Evolutionary conservation across 2,888 invertebrate species (phyloP), one percentile per base, ranked within the genome.

Genomic region (Copidosoma aretas): DNA sequence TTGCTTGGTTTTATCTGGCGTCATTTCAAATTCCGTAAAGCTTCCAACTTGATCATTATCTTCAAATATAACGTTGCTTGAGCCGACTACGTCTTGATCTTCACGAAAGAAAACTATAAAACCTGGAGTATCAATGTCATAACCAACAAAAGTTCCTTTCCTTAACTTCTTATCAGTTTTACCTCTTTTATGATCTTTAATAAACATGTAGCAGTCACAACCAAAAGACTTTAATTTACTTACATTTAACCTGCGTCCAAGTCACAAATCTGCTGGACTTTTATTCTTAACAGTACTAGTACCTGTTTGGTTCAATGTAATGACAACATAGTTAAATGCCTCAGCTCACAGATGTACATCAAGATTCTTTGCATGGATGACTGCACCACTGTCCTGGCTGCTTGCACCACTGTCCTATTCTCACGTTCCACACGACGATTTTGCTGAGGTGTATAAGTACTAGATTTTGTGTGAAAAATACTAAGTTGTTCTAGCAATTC

Each of bases 351-450:
- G 19, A 49, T n/a, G n/a, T 49, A 17, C 4, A 49, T 49, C 49
- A 49, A 49, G n/a, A 49, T 49, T 10, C 2, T 17, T 17, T 49
- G 15, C 4, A 53, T 21, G 22, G 19, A 53, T 53, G 53, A 22
- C 53, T n/a, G n/a, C n/a, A n/a, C n/a, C n/a, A 12, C 75, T 64
- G 58, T 73, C 71, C 78, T 70, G 32, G 78, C 77, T 64, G 77
- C 71, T 64, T 80, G 79, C 5, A 78, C 76, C 15, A 80, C 70
- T 14, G 77, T 80, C 24, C 79, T 64, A 77, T 79, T 81, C 73
- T 80, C 78, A 52, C 79, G 68, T 70, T 81, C 78, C 32, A 79
- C 77, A 58, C 79, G 43, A 14, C 78, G 77, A 71, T 80, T 81
- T 64, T 80, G 78, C 72, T 80, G 73, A 21, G 78, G 78, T 51